A percentile compares a stretch with the other conserved stretches of the same genome.
These are phyloP conservation scores for Nezara viridula DNA, from an alignment of 2,888 invertebrate genomes.

Conservation along the genomic window DNA sequence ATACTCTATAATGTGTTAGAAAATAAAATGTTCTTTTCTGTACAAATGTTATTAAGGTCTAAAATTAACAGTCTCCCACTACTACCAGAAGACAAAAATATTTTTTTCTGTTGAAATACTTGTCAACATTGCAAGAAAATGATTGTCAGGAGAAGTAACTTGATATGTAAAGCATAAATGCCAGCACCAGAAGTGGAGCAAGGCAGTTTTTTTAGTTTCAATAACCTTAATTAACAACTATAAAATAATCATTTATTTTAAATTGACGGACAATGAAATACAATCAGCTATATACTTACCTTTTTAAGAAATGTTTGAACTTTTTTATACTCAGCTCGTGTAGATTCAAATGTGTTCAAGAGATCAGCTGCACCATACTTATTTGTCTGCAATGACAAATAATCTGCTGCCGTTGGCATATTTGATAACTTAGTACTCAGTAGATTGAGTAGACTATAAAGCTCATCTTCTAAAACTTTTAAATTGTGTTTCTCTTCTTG, in stretches of 20 bases:
- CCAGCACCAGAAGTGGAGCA: too few species aligned
- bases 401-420: constrained; percentile 71
- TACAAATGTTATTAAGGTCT: too few species aligned
- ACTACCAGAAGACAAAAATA: too few species aligned
- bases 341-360: constrained; percentile 74
- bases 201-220: too few species aligned
- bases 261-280: background rate
- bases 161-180: too few species aligned
- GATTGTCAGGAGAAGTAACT: too few species aligned
- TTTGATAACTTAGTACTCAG: constrained; percentile 74
- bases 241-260: background rate
- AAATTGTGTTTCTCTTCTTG: constrained; percentile 77
- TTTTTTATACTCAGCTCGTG: constrained; percentile 74
- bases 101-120: too few species aligned
- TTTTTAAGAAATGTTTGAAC: constrained; percentile 70
- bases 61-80: too few species aligned
- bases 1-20: too few species aligned
- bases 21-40: too few species aligned
- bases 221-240: background rate
- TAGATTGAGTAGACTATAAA: constrained; percentile 77
- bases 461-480: constrained; percentile 74
- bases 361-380: constrained; percentile 68
- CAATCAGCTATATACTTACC: constrained; percentile 65
- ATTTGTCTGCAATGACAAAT: constrained; percentile 70
- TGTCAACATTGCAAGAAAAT: too few species aligned